These are phyloP conservation scores for Drosophila imparisetae DNA, from an alignment of 2,888 invertebrate species.

Conservation along the genomic window DNA sequence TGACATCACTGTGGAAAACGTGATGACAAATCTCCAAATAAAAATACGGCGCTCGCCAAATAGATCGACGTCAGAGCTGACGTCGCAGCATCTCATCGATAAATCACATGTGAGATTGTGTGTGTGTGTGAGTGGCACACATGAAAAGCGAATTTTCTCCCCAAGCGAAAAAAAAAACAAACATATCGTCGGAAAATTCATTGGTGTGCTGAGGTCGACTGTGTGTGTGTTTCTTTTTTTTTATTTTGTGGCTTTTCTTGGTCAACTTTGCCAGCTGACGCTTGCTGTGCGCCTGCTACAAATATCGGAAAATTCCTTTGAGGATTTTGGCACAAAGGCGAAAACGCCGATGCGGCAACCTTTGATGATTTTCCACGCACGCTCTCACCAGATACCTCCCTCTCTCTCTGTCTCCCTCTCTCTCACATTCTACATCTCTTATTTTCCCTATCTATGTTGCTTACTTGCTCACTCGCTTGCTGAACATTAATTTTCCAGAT, in stretches of 20 bases:
- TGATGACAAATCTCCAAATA: slow-evolving; percentile 56
- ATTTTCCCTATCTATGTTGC: neutral
- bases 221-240: slow-evolving; percentile 29
- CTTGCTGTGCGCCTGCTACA: slow-evolving; percentile 79
- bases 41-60: slow-evolving; percentile 50
- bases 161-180: slow-evolving; percentile 57
- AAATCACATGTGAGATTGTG: slow-evolving; percentile 38
- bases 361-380: slow-evolving; percentile 80
- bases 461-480: slow-evolving; percentile 13
- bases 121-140: slow-evolving; percentile 47
- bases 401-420: slow-evolving; percentile 9
- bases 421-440: slow-evolving; percentile 5
- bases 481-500: slow-evolving; percentile 68
- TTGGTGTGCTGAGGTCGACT: slow-evolving; percentile 57
- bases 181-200: slow-evolving; percentile 74
- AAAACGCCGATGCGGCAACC: slow-evolving; percentile 75
- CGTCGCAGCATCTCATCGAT: slow-evolving; percentile 74
- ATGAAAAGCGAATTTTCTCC: slow-evolving; percentile 79
- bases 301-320: slow-evolving; percentile 85
- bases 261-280: slow-evolving; percentile 68
- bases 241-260: slow-evolving; percentile 69
- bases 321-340: slow-evolving; percentile 82
- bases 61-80: slow-evolving; percentile 70
- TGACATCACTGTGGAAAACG: slow-evolving; percentile 54
- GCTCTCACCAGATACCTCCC: slow-evolving; percentile 23